These are phyloP conservation scores for Oryzias woworae DNA, from an alignment of 2,113 vertebrate species.

Conservation along the genomic window DNA sequence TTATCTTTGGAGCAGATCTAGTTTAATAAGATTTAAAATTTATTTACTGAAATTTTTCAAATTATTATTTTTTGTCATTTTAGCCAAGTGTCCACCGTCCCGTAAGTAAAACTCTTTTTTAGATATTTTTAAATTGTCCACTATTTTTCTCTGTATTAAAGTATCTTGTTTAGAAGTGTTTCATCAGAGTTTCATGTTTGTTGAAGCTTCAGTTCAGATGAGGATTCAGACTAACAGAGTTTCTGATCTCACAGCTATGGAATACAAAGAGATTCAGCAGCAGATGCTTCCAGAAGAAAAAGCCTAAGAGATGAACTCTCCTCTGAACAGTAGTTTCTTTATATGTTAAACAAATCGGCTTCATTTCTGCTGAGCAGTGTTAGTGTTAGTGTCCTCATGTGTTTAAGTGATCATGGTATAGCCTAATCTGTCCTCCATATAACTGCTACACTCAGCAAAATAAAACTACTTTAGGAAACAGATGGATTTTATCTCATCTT, in stretches of 20 bases:
- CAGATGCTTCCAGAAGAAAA: neutral
- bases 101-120: neutral
- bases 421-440: too few relatives aligned
- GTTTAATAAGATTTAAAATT: too few relatives aligned
- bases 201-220: neutral
- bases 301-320: neutral
- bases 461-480: too few relatives aligned
- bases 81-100: neutral
- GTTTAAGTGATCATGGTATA: too few relatives aligned
- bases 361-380: too few relatives aligned
- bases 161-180: neutral
- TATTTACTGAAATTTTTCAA: too few relatives aligned
- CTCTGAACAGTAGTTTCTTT: neutral
- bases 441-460: too few relatives aligned
- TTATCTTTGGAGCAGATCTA: too few relatives aligned
- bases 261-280: neutral
- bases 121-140: too few relatives aligned
- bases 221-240: neutral
- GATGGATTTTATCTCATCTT: too few relatives aligned
- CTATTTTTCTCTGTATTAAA: neutral
- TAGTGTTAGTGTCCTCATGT: too few relatives aligned
- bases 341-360: neutral
- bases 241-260: slow-evolving; percentile 5
- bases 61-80: too few relatives aligned
- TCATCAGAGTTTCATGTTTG: neutral